Evolutionary conservation across 2,888 invertebrate genomes (phyloP), one percentile per base, ranked within the genome.

Genomic region (Pteria penguin): DNA sequence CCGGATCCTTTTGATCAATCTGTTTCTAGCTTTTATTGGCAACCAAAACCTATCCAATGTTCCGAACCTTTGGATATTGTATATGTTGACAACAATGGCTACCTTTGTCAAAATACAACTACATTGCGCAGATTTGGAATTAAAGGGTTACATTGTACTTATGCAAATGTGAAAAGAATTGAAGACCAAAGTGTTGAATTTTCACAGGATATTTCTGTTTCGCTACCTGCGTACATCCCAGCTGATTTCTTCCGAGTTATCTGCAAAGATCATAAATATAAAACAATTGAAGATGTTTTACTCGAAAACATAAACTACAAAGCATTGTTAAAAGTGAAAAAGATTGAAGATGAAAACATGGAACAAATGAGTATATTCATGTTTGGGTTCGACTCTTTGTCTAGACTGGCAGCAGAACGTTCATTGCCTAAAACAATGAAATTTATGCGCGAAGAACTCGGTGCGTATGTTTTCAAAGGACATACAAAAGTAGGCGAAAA

Each of bases 361-460:
- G 60, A 77, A 4, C 54, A 73, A 14, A 79, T 79, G 45, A 84
- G 78, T 73, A 74, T 86, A 2, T 76, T 80, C n/a, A 72, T 86
- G 31, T 83, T 86, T 72, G 86, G 86, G 2, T 60, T 84, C 5
- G 86, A 86, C 55, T 86, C 86, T 0, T 76, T 81, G 0, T 86
- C 86, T 0, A 69, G 86, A 29, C 66, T 83, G n/a, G 78, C 80
- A 24, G 82, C 83, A 8, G 54, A 63, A 33, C 55, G 75, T 29
- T 67, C 58, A 24, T 22, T 75, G 3, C 75, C 72, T 4, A 72
- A 72, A 65, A 71, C 78, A 11, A 57, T 75, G 36, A 45, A 36
- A 5, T 78, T 60, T 27, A 11, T 78, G 3, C 2, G 60, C 27
- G 31, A 78, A 1, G 27, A 71, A 55, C 33, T 78, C 1, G 58